Evolutionary conservation across 2,888 invertebrate genomes (phyloP).

Genomic region (Aethes cnicana): DNA sequence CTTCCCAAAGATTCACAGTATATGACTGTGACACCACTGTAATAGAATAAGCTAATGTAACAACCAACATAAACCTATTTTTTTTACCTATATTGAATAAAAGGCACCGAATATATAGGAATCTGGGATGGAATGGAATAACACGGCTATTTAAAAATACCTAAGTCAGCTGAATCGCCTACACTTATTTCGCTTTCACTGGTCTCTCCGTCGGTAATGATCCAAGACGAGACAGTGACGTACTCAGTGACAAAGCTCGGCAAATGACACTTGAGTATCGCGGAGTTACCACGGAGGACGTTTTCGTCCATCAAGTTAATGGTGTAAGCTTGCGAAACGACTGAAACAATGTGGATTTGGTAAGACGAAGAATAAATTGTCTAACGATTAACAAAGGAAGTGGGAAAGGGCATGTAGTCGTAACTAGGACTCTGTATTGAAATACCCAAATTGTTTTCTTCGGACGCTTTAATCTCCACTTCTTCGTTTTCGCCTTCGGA

Average conservation of each 20-base stretch:
- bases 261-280: constrained; percentile 95
- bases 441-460: constrained; percentile 62
- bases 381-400: constrained; percentile 8
- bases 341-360: constrained; percentile 79
- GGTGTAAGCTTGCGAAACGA: constrained; percentile 93
- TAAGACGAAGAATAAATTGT: constrained; percentile 7
- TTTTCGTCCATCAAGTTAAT: constrained; percentile 96
- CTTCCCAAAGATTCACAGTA: constrained; percentile 95
- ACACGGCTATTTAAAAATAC: constrained; percentile 46
- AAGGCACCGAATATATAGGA: constrained; percentile 14
- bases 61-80: neutral
- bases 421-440: constrained; percentile 3
- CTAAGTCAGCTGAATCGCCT: constrained; percentile 63
- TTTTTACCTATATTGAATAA: neutral
- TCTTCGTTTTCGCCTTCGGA: constrained; percentile 83
- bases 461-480: constrained; percentile 72
- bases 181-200: constrained; percentile 65
- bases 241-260: constrained; percentile 96
- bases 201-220: constrained; percentile 88
- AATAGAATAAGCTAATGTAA: constrained; percentile 50
- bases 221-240: constrained; percentile 92
- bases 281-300: constrained; percentile 93
- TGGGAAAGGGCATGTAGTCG: constrained; percentile 23
- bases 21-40: constrained; percentile 95
- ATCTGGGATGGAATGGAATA: constrained; percentile 7